Conservation (phyloP, 1,140 invertebrate genomes). For the Calephelis virginiensis region DNA sequence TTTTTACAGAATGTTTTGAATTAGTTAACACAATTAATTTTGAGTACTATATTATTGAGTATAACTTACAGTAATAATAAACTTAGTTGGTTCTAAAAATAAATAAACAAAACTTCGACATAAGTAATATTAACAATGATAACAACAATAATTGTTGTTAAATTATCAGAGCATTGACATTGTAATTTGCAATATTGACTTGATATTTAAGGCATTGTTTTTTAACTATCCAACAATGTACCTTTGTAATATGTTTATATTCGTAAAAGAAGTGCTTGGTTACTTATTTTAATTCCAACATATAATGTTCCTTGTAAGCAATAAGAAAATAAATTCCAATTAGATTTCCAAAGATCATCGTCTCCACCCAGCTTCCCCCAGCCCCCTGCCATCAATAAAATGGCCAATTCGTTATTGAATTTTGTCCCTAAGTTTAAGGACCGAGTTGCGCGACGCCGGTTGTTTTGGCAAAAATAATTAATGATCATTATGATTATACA, state of each 20-base stretch:
- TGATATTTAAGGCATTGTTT: background rate
- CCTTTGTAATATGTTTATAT: slow-evolving; percentile 22
- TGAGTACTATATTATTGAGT: too few relatives aligned
- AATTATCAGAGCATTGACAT: slow-evolving; percentile 12
- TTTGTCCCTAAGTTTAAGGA: slow-evolving; percentile 65
- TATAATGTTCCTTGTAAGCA: slow-evolving; percentile 39
- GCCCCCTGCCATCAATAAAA: slow-evolving; percentile 79
- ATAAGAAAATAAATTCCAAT: slow-evolving; percentile 37
- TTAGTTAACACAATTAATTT: too few relatives aligned
- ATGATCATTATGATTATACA: slow-evolving; percentile 54
- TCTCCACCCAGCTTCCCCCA: slow-evolving; percentile 75
- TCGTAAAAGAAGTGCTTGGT: slow-evolving; percentile 4
- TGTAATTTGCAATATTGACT: slow-evolving; percentile 1
- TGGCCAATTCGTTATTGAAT: slow-evolving; percentile 79
- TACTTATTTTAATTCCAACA: background rate
- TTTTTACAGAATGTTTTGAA: too few relatives aligned
- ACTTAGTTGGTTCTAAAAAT: background rate
- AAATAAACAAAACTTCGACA: slow-evolving; percentile 7
- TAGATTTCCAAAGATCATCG: slow-evolving; percentile 50
- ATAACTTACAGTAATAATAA: too few relatives aligned
- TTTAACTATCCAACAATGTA: background rate
- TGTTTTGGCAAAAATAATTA: slow-evolving; percentile 61
- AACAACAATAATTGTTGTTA: background rate
- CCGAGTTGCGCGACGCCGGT: slow-evolving; percentile 71
- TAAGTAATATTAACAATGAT: background rate